A percentile compares a stretch with the other conserved stretches of the same genome.
Conservation (phyloP, 2,797 vertebrate genomes). For the Echiichthys vipera region DNA sequence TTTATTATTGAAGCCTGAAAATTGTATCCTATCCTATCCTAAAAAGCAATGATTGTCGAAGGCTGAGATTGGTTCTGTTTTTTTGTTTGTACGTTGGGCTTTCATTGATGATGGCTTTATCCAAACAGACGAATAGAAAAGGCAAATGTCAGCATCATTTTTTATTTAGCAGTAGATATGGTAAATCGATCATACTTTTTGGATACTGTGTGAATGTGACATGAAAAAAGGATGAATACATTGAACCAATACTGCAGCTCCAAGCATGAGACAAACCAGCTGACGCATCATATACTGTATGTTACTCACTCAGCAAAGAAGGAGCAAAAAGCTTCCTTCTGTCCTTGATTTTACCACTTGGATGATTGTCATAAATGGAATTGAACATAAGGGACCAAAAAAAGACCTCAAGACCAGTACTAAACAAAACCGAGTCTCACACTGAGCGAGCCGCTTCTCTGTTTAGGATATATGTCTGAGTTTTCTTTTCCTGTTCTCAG, state of each 20-base stretch:
- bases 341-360: slow-evolving; percentile 45
- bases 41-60: neutral
- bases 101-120: slow-evolving; percentile 22
- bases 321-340: slow-evolving; percentile 15
- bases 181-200: neutral
- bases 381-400: slow-evolving; percentile 28
- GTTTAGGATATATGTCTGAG: slow-evolving; percentile 22
- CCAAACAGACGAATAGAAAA: slow-evolving; percentile 8
- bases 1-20: no score
- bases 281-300: slow-evolving; percentile 36
- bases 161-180: neutral
- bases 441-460: slow-evolving; percentile 14
- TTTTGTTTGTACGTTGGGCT: slow-evolving; percentile 3
- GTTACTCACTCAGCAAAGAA: slow-evolving; percentile 33
- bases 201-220: neutral
- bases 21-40: no score
- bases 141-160: slow-evolving; percentile 3
- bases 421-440: slow-evolving; percentile 19
- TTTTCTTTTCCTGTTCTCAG: slow-evolving; percentile 21
- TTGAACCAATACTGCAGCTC: slow-evolving; percentile 5
- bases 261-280: slow-evolving; percentile 7
- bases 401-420: slow-evolving; percentile 7
- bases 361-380: slow-evolving; percentile 42
- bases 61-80: slow-evolving; percentile 16
- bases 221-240: slow-evolving; percentile 11